phyloP scores from a whole-genome alignment of 2,113 vertebrate genomes.

The Ochotona princeps region DNA sequence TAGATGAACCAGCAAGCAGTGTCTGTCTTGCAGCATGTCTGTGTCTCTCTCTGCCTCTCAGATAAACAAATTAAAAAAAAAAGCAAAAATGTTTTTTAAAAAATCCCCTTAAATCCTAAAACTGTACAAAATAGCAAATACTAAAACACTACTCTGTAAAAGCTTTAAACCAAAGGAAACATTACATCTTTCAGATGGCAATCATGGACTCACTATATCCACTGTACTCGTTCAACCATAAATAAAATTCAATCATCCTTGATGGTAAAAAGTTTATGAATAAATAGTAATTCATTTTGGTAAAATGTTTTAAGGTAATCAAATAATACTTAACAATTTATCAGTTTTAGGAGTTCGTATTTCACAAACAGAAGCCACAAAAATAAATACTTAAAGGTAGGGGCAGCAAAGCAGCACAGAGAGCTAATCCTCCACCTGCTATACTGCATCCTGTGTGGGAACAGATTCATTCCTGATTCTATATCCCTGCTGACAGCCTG shows the following conservation, averaged over 20 bases:
- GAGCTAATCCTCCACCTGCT: too few relatives aligned
- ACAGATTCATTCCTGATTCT: too few relatives aligned
- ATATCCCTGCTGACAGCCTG: too few relatives aligned
- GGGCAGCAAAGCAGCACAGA: too few relatives aligned
- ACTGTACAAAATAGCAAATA: constrained; percentile 27
- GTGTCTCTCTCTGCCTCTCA: too few relatives aligned
- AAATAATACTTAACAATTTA: not conserved
- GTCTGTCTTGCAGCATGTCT: too few relatives aligned
- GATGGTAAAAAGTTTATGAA: not conserved
- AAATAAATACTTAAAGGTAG: not conserved
- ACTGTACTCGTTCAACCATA: not conserved
- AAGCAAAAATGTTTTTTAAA: not conserved
- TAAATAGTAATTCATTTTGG: constrained; percentile 4
- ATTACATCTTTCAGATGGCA: not conserved
- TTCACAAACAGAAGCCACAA: not conserved
- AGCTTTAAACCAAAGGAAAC: constrained; percentile 24
- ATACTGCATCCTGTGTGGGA: too few relatives aligned
- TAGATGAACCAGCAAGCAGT: too few relatives aligned
- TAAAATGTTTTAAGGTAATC: not conserved
- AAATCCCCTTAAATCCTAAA: constrained; percentile 41
- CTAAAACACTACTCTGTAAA: not conserved
- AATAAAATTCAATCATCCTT: constrained; percentile 26
- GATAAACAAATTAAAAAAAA: too few relatives aligned
- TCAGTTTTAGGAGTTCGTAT: not conserved
- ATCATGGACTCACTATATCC: not conserved